These are phyloP conservation scores for Dendrolimus kikuchii DNA, from an alignment of 1,140 invertebrate species.

Conservation along the genomic window DNA sequence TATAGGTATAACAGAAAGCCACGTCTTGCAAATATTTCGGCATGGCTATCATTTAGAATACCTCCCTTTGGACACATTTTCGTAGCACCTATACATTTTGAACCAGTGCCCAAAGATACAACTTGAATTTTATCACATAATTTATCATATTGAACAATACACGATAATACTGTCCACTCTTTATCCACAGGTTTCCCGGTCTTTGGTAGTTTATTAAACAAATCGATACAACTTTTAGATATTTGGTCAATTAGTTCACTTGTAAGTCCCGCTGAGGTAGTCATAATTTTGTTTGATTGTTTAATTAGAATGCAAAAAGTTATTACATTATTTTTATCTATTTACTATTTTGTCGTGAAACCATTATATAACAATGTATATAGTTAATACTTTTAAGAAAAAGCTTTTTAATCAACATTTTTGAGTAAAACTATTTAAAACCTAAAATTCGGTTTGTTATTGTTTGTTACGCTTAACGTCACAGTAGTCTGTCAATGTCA, in stretches of 20 bases:
- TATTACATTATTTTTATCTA: too few species aligned
- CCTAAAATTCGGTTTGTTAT: too few species aligned
- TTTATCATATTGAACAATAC: conserved; percentile 75
- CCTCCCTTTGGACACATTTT: conserved; percentile 79
- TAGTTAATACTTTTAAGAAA: too few species aligned
- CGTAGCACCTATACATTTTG: conserved; percentile 89
- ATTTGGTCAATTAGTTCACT: conserved; percentile 31
- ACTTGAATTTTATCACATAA: conserved; percentile 70
- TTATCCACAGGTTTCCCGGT: conserved; percentile 84
- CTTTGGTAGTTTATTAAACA: conserved; percentile 77
- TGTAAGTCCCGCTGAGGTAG: conserved; percentile 9
- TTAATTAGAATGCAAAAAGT: too few species aligned
- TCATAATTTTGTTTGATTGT: too few species aligned
- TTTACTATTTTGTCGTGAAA: too few species aligned
- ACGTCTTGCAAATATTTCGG: conserved; percentile 89
- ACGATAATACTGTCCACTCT: conserved; percentile 90
- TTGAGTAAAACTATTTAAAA: too few species aligned
- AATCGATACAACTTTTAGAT: conserved; percentile 33
- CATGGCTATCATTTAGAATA: conserved; percentile 91
- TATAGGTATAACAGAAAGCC: conserved; percentile 87
- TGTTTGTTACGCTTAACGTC: too few species aligned
- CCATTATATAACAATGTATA: too few species aligned
- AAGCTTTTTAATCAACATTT: too few species aligned
- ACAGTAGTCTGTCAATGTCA: too few species aligned
- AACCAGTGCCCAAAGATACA: conserved; percentile 89